Evolutionary conservation across 2,113 vertebrate species (phyloP).

Genomic region (Pica pica): DNA sequence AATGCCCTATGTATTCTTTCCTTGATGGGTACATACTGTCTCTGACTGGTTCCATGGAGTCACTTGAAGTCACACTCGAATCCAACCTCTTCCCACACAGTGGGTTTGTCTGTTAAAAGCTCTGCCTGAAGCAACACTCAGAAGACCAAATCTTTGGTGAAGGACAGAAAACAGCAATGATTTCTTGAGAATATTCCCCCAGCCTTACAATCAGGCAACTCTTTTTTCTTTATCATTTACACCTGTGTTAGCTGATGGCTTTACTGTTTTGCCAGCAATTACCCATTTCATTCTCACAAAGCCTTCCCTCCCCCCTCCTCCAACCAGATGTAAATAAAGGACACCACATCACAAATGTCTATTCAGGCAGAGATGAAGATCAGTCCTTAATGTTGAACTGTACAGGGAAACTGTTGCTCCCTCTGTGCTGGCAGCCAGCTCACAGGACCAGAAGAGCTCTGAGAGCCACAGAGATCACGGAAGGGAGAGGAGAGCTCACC

Average conservation of each 20-base stretch:
- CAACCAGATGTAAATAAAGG: background rate
- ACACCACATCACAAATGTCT: background rate
- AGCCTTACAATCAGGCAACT: background rate
- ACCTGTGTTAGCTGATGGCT: background rate
- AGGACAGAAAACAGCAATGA: background rate
- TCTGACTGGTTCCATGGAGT: background rate
- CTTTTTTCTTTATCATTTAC: background rate
- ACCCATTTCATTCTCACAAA: background rate
- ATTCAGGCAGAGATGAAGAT: background rate
- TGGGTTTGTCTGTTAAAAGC: background rate
- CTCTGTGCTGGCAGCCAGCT: background rate
- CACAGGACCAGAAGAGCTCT: background rate
- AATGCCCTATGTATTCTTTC: background rate
- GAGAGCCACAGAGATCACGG: rapidly evolving
- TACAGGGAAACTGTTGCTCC: background rate
- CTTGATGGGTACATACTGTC: background rate
- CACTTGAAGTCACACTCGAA: background rate
- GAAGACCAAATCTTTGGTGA: background rate
- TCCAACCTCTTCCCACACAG: background rate
- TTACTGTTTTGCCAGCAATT: background rate
- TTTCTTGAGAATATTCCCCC: background rate
- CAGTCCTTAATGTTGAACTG: background rate
- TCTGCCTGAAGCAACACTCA: background rate
- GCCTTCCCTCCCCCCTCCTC: background rate
- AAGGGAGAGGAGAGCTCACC: background rate